Base-by-base conservation (phyloP, 2,888 invertebrate species). In the Brachyptera risi region DNA sequence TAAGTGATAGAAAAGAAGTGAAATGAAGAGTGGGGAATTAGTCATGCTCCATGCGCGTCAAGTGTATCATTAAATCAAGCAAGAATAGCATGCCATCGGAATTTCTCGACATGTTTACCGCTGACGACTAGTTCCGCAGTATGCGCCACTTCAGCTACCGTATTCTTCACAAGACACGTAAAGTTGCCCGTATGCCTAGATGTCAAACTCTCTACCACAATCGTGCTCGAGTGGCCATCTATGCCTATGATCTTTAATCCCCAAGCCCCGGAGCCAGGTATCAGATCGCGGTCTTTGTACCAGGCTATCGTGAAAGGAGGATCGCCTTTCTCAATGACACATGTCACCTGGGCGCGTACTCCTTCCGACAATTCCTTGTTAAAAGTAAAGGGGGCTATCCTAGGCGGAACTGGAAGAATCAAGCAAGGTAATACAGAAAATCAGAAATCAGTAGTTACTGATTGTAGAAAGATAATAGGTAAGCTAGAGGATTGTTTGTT, bases 41-140 rank as follows among this genome's bases (percentile, higher is more conserved):
- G 31, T 15, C 4, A 40, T 5, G 31, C 44, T 31, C 42, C 26
- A 50, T 58, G 49, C 58, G 24, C 27, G 21, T 40, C 31, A 37
- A 21, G 51, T 31, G 27, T 11, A 21, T 47, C 21, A 38, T 51
- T 11, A 21, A 40, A 31, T 50, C 58, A 58, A 24, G 58, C 62
- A 62, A 44, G 49, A 21, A 31, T 31, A 31, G 5, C 44, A 44
- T 44, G 44, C 44, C 2, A 11, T 11, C 31, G 31, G 11, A 11
- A 5, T 5, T 7, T 5, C 5, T 11, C 7, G 11, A 7, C 31
- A 11, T 31, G 31, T 31, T 31, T 66, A 80, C 80, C 80, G 71
- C 79, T 77, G 69, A 80, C 80, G 68, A 78, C 79, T 69, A 81
- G 76, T 64, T 75, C 72, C 61, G 80, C 79, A 60, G 79, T 78